phyloP scores from a whole-genome alignment of 2,888 invertebrate species.

The Drosophila tanythrix region DNA sequence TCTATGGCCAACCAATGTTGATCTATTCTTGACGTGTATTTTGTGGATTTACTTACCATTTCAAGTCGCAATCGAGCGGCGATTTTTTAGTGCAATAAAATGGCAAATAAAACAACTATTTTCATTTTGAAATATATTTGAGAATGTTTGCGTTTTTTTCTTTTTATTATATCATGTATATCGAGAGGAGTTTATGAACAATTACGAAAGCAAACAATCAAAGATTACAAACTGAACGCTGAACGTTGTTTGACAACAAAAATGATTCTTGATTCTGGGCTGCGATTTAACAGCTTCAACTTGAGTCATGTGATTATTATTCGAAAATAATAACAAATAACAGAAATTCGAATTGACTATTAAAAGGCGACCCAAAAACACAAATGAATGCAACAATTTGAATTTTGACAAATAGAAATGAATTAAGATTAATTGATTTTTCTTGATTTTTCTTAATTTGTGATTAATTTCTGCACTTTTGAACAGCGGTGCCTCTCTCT shows the following conservation, averaged over 20 bases:
- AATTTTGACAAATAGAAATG: constrained; percentile 24
- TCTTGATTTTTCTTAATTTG: not conserved
- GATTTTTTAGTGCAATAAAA: constrained; percentile 49
- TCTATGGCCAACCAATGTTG: constrained; percentile 60
- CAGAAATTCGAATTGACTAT: not conserved
- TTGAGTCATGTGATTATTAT: constrained; percentile 1
- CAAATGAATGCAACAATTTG: constrained; percentile 35
- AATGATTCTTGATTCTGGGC: constrained; percentile 22
- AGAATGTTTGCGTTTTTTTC: constrained; percentile 51
- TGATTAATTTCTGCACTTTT: constrained; percentile 33
- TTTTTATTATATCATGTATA: constrained; percentile 15
- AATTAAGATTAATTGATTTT: constrained; percentile 3
- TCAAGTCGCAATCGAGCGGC: constrained; percentile 34
- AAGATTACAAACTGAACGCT: constrained; percentile 49
- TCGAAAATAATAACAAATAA: constrained; percentile 2
- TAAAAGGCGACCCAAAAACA: constrained; percentile 11
- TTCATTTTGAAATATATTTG: constrained; percentile 27
- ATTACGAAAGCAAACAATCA: constrained; percentile 64
- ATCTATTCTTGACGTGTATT: constrained; percentile 2
- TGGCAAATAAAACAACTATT: constrained; percentile 73
- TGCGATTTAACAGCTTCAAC: not conserved
- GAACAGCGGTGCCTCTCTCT: constrained; percentile 42
- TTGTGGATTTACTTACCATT: constrained; percentile 69
- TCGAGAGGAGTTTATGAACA: constrained; percentile 41
- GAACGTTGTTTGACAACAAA: constrained; percentile 72